Base-by-base conservation (phyloP, 2,888 invertebrate species). In the Aporophyla nigra region DNA sequence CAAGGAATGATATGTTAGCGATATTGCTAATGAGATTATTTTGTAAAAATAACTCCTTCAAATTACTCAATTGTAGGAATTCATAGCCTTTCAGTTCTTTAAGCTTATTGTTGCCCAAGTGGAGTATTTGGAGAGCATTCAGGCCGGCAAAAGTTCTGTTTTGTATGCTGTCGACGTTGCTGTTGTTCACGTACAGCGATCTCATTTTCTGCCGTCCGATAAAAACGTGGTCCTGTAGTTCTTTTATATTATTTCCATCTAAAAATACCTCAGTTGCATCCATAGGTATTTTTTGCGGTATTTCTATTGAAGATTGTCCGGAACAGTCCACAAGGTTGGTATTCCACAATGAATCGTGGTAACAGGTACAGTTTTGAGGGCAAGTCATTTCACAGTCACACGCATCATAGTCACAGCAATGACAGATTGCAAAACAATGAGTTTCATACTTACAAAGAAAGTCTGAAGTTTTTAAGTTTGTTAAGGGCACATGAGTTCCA, bases 301-400 rank as follows among this genome's bases (percentile, higher is more conserved):
- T 98, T 93, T 98, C 98, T 81, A 97, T 96, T 90, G 98, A 97
- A 91, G 97, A 97, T 94, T 98, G 98, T 24, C 98, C 98, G 86
- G 98, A 98, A 94, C 99, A 99, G 93, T 99, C 99, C 66, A 99
- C 99, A 61, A 99, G 98, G 94, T 99, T 99, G 71, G 98, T 99
- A 88, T 98, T 98, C 99, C 99, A 99, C 84, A 98, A 98, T 93
- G 98, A 98, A 92, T 99, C 99, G 94, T 99, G 99, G 96, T 99
- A 99, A 94, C 99, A 99, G 87, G 98, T 98, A 96, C 99, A 99
- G 91, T 99, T 99, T 89, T 98, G 97, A 53, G 99, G 99, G 92
- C 99, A 99, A 84, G 98, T 99, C 98, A 99, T 99, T 97, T 99
- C 99, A 96, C 99, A 99, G 95, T 99, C 99, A 95, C 99, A 99